Percentiles rank a stretch among this genome's conserved stretches.
Conservation (phyloP, 2,113 vertebrate genomes). For the sheep (Ovis aries) region ARS-UI_Ramb_v3.0 NC_056063.1:1749001-1749500, state of each 20-base stretch:
- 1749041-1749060: background rate
- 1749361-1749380: background rate
- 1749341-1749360: background rate
- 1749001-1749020: background rate
- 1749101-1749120: background rate
- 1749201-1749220: background rate
- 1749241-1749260: background rate
- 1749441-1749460: background rate
- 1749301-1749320: background rate
- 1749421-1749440: background rate
- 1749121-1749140: background rate
- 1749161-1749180: background rate
- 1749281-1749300: background rate
- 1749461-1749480: background rate
- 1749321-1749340: background rate
- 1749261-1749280: background rate
- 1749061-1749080: background rate
- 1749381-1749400: background rate
- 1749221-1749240: background rate
- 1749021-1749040: accelerated
- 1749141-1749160: background rate
- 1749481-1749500: background rate
- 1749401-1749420: background rate
- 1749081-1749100: background rate
- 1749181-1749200: background rate